phyloP scores from a whole-genome alignment of 2,888 invertebrate species.

The Melieria picta region DNA sequence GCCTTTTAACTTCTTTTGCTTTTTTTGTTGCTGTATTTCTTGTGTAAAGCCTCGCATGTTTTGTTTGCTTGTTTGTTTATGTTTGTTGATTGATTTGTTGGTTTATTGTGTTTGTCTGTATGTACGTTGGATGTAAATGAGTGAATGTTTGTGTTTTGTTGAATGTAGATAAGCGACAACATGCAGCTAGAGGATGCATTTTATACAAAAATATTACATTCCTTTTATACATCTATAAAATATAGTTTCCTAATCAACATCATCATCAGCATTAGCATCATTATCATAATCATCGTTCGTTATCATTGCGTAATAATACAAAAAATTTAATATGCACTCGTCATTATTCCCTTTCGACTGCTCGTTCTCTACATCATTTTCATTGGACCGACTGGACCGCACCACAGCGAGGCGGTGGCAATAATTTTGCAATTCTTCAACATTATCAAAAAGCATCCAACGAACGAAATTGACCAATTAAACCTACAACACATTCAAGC shows the following conservation, averaged over 20 bases:
- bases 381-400: too few relatives aligned
- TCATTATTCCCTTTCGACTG: too few relatives aligned
- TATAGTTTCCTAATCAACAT: conserved; percentile 27
- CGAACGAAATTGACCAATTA: conserved; percentile 21
- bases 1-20: conserved; percentile 4
- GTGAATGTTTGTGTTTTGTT: conserved; percentile 19
- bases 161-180: conserved; percentile 22
- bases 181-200: conserved; percentile 30
- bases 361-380: too few relatives aligned
- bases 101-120: conserved; percentile 14
- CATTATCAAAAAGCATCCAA: conserved; percentile 20
- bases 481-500: conserved; percentile 33
- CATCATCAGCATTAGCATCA: background rate
- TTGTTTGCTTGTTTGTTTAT: conserved; percentile 24
- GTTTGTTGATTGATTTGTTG: conserved; percentile 25
- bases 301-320: too few relatives aligned
- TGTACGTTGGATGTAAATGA: conserved; percentile 12
- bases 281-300: too few relatives aligned
- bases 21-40: conserved; percentile 15
- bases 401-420: too few relatives aligned
- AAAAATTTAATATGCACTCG: too few relatives aligned
- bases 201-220: conserved; percentile 36
- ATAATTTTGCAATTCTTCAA: too few relatives aligned
- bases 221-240: conserved; percentile 17
- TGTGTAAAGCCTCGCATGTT: conserved; percentile 20